Evolutionary conservation across 2,888 invertebrate genomes (phyloP).

Genomic region (Papilio gigon): DNA sequence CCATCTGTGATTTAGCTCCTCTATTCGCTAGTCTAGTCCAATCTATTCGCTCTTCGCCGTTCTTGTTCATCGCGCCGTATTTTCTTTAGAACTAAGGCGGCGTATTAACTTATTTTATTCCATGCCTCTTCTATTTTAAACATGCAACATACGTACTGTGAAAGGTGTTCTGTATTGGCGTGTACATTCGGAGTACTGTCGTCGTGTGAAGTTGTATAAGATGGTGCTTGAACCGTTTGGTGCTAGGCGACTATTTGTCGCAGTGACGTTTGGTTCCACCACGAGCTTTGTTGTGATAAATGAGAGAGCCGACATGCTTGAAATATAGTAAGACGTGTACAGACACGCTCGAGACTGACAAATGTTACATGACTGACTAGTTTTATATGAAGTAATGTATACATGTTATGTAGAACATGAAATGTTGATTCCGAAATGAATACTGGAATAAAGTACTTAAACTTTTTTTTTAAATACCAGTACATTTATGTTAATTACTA

Average conservation of each 20-base stretch:
- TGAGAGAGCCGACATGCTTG: slow-evolving; percentile 34
- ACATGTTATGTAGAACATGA: too few relatives aligned
- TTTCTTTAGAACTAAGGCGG: too few relatives aligned
- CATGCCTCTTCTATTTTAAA: too few relatives aligned
- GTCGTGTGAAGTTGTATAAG: slow-evolving; percentile 8
- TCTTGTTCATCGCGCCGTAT: too few relatives aligned
- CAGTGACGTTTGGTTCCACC: slow-evolving; percentile 33
- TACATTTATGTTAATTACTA: too few relatives aligned
- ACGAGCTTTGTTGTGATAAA: slow-evolving; percentile 36
- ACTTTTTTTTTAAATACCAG: too few relatives aligned
- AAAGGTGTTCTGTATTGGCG: background rate
- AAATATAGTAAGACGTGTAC: slow-evolving; percentile 27
- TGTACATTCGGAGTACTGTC: background rate
- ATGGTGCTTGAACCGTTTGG: slow-evolving; percentile 7
- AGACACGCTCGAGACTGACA: slow-evolving; percentile 12
- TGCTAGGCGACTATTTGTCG: slow-evolving; percentile 35
- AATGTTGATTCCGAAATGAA: background rate
- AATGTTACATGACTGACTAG: background rate
- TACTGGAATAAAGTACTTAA: background rate
- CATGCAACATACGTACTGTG: too few relatives aligned
- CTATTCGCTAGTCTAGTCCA: too few relatives aligned
- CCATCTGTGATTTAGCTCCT: too few relatives aligned
- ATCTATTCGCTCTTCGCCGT: too few relatives aligned
- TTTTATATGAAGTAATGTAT: too few relatives aligned
- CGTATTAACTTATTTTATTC: too few relatives aligned